Evolutionary conservation across 2,888 invertebrate species (phyloP).

Genomic region (Acanthococcus lagerstroemiae): DNA sequence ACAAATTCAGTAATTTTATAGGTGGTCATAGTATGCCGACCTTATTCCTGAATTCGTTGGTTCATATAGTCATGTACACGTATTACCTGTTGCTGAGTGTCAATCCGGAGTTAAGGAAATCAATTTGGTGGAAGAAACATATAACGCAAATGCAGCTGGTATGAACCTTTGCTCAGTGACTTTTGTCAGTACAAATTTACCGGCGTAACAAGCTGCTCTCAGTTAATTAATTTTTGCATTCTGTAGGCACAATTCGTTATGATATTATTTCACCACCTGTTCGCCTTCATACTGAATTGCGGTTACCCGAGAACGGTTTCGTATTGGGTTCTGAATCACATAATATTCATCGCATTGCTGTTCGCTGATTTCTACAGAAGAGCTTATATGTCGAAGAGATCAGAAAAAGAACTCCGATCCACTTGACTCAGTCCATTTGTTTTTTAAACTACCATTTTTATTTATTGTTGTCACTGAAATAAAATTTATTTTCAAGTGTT

Average conservation of each 20-base stretch:
- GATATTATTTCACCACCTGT: constrained; percentile 19
- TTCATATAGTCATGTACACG: constrained; percentile 84
- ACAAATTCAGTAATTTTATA: too few relatives aligned
- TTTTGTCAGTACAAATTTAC: not conserved
- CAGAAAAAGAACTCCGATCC: too few relatives aligned
- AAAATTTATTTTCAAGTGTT: too few relatives aligned
- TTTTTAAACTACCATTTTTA: too few relatives aligned
- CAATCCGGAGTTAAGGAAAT: constrained; percentile 68
- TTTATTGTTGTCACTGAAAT: too few relatives aligned
- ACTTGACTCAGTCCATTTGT: too few relatives aligned
- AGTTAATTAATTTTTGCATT: not conserved
- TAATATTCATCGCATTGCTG: constrained; percentile 16
- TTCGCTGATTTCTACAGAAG: constrained; percentile 22
- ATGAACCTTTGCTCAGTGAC: constrained; percentile 37
- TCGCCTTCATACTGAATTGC: constrained; percentile 17
- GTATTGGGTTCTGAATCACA: constrained; percentile 14
- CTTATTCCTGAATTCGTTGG: constrained; percentile 76
- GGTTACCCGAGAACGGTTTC: constrained; percentile 26
- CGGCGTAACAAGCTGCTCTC: not conserved
- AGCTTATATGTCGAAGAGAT: constrained; percentile 8
- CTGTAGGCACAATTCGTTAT: constrained; percentile 23
- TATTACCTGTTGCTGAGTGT: constrained; percentile 82
- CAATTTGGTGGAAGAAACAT: constrained; percentile 72
- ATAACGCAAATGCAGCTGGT: constrained; percentile 75
- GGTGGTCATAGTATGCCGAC: constrained; percentile 81